Base-by-base conservation (phyloP, 2,888 invertebrate species). In the Pollenia griseotomentosa region DNA sequence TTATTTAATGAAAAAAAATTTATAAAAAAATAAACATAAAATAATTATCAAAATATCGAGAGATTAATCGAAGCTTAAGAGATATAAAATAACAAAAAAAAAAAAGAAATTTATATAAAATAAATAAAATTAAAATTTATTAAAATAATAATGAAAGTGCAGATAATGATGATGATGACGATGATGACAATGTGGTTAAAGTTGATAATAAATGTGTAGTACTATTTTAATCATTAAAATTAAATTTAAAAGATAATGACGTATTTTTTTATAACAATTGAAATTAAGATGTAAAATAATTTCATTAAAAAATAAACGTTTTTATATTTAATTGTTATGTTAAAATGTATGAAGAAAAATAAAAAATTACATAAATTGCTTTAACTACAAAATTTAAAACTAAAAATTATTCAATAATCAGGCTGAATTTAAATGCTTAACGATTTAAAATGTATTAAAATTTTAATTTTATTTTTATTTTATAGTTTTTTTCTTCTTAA, bases 1-100 rank as follows among this genome's bases (percentile, higher is more conserved):
- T 59, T 55, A n/a, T 68, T 65, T 46, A 46, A 11, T n/a, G 51
- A 66, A 51, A 61, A 23, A 59, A 23, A 71, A 63, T 44, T 55
- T 42, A 14, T 19, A 46, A 46, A 65, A 68, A 46, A 66, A 40
- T 11, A 48, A 57, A 61, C n/a, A 48, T 4, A 65, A 80, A 80
- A 65, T 55, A 5, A n/a, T 74, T 81, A 74, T 57, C 40, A 66
- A 74, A 80, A 46, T 71, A 65, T 63, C 46, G 46, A 55, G 42
- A 73, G 73, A 81, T 66, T 73, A 74, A 5, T 48, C 48, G 68
- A 14, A 19, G 48, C 78, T 78, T 78, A 68, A 55, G 42, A 55
- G 48, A 57, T 33, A 33, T 6, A 33, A 33, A 33, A 33, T 33
- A 33, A 33, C 33, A 33, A 33, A 16, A 53, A 14, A 61, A 59